Evolutionary conservation across 2,888 invertebrate species (phyloP), one percentile per base, ranked within the genome.

Genomic region (Synergus japonicus): DNA sequence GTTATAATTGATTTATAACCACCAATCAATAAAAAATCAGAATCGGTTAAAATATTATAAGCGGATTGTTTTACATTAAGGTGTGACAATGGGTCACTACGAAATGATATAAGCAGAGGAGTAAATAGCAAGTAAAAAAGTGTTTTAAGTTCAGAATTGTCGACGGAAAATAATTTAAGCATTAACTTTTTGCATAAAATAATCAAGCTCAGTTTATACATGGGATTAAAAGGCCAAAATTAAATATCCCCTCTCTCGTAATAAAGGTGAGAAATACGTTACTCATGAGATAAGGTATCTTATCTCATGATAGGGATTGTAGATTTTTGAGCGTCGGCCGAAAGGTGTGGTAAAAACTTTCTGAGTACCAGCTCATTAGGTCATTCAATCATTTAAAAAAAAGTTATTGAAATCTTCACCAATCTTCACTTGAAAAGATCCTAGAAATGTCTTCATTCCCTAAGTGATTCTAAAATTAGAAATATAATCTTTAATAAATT

Each of bases 271-370:
- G 78, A 85, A 81, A 76, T 77, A 84, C 82, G 81, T 89, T 90
- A 90, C 88, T 90, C 87, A 89, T 84, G 82, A 88, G 87, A 86
- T 89, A 88, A 83, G 86, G 80, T 89, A 91, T 91, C 91, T 91
- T 91, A 91, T 91, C 91, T 86, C 83, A 85, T 84, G 89, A 90
- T 90, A 89, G 87, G 88, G 89, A 88, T 89, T 86, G 87, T 90
- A 87, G 87, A 84, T 89, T 87, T 87, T 85, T 83, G 85, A 89
- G 86, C 86, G 86, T 84, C 85, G 85, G 81, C 83, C 81, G 80
- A 84, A 89, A 91, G 91, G 91, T 88, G 91, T 91, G 91, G 91
- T 90, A 85, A 84, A 82, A 73, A 76, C 69, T 76, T 81, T 76
- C 69, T 76, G 66, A 79, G 78, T 83, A 69, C 15, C 69, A 54